Conservation (phyloP, 1,140 invertebrate genomes). For the Chironomus tepperi region DNA sequence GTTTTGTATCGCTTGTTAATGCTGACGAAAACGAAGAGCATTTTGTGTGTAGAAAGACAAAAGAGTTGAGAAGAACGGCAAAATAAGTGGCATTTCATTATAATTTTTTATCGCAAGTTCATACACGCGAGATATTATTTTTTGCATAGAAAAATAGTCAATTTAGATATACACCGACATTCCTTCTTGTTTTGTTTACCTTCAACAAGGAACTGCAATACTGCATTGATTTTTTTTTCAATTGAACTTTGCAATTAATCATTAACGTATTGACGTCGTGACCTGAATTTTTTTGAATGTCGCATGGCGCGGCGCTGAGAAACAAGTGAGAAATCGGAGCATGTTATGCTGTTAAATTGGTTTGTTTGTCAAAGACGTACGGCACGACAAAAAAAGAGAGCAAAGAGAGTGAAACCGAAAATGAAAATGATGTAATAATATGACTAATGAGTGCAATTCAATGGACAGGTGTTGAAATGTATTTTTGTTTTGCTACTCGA, state of each 20-base stretch:
- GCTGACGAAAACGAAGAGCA: not conserved
- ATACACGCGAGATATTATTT: not conserved
- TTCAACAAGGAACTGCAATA: not conserved
- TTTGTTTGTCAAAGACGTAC: not conserved
- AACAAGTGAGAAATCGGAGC: not conserved
- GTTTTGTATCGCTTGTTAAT: not conserved
- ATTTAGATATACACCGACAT: not conserved
- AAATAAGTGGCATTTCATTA: no score
- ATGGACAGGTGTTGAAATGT: not conserved
- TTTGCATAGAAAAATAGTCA: no score
- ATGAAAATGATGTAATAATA: not conserved
- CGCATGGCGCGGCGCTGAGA: not conserved
- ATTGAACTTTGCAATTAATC: conserved; percentile 2
- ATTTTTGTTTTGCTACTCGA: not conserved
- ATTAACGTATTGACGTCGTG: not conserved
- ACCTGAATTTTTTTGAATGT: conserved; percentile 3
- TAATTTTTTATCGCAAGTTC: not conserved
- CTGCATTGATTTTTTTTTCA: not conserved
- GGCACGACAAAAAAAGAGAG: not conserved
- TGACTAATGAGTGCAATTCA: not conserved
- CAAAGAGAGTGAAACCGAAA: not conserved
- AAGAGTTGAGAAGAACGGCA: not conserved
- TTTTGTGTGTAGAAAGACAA: not conserved
- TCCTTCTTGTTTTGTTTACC: conserved; percentile 12
- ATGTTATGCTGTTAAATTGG: not conserved